Conservation (phyloP, 2,113 vertebrate species). For the Ciconia maguari region DNA sequence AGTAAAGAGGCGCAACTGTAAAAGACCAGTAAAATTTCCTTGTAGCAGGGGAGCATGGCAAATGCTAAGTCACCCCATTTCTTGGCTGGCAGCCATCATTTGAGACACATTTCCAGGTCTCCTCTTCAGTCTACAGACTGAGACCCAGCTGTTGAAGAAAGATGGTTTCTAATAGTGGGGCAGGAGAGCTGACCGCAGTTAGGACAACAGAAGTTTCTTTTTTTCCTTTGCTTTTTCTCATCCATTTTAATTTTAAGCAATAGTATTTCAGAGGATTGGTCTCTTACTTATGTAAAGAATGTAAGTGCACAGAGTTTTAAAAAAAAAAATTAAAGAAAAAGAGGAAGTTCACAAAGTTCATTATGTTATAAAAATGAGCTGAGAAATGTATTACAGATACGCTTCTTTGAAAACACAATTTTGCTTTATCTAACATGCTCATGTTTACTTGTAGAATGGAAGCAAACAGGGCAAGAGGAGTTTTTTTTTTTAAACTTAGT, state of each 20-base stretch:
- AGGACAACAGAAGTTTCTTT: background rate
- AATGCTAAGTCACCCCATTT: background rate
- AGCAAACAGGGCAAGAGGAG: background rate
- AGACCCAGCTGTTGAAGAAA: background rate
- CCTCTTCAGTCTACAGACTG: background rate
- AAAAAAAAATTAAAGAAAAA: too few species aligned
- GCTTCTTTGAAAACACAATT: background rate
- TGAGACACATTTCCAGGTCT: background rate
- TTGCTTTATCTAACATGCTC: background rate
- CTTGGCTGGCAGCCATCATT: background rate
- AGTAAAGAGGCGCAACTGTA: background rate
- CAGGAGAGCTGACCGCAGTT: background rate
- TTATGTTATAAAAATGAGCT: background rate
- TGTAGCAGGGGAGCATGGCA: background rate
- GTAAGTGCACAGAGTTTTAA: background rate
- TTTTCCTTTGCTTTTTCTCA: background rate
- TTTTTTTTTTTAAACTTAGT: background rate
- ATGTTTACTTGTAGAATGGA: background rate
- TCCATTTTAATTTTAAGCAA: background rate
- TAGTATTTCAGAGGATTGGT: background rate
- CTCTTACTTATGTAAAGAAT: background rate
- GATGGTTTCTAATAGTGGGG: background rate
- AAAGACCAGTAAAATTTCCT: background rate
- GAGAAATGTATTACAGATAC: background rate
- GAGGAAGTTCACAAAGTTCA: background rate